Conservation (phyloP, 2,888 invertebrate genomes). For the Exephanes ischioxanthus region DNA sequence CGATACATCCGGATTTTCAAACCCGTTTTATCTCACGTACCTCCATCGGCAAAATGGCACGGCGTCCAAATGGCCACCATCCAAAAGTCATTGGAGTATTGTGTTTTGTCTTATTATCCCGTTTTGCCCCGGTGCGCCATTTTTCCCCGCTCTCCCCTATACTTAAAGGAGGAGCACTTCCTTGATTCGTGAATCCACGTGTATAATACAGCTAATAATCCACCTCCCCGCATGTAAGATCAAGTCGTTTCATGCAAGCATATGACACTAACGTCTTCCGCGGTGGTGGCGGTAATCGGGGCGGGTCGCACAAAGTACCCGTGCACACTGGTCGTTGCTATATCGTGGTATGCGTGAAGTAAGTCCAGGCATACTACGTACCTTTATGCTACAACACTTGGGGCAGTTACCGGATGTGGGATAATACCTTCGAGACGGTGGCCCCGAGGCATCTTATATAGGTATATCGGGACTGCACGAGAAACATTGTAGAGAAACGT, state of each 20-base stretch:
- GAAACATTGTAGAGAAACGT: constrained; percentile 56
- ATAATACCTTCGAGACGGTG: constrained; percentile 58
- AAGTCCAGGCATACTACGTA: not conserved
- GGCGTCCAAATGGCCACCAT: too few species aligned
- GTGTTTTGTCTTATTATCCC: too few species aligned
- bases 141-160: too few species aligned
- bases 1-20: too few species aligned
- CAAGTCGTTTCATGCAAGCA: constrained; percentile 47
- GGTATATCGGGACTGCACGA: constrained; percentile 38
- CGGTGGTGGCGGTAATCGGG: constrained; percentile 46
- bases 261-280: constrained; percentile 54
- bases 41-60: too few species aligned
- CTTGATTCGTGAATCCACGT: constrained; percentile 47
- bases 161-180: not conserved
- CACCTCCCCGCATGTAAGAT: constrained; percentile 35
- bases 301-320: constrained; percentile 33
- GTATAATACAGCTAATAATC: constrained; percentile 51
- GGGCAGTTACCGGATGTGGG: constrained; percentile 59
- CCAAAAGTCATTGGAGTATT: too few species aligned
- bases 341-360: constrained; percentile 21
- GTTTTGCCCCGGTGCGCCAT: too few species aligned
- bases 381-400: constrained; percentile 3
- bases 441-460: constrained; percentile 36
- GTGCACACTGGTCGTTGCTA: constrained; percentile 35
- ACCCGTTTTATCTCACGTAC: too few species aligned